Conservation (phyloP, 2,888 invertebrate species). For the Eupithecia pulchellata region DNA sequence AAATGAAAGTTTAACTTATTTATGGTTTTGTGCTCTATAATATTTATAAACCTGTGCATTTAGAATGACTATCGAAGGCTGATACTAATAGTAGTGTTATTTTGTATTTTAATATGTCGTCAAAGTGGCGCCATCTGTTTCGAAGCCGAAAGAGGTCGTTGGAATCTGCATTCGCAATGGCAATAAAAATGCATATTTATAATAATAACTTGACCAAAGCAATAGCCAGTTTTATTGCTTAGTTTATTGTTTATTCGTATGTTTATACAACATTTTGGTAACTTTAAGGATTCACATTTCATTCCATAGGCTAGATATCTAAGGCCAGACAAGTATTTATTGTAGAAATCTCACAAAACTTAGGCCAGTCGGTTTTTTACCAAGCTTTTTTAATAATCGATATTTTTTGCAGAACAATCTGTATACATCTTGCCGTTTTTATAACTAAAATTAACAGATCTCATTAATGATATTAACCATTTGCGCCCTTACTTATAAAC, state of each 20-base stretch:
- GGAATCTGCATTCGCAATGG: not conserved
- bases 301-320: constrained; percentile 27
- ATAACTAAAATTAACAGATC: constrained; percentile 39
- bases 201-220: constrained; percentile 42
- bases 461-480: constrained; percentile 28
- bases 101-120: not conserved
- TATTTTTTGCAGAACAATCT: constrained; percentile 29
- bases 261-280: constrained; percentile 30
- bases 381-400: constrained; percentile 24
- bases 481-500: constrained; percentile 13
- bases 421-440: constrained; percentile 39
- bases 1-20: not conserved
- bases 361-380: constrained; percentile 25
- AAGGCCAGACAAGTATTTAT: constrained; percentile 28
- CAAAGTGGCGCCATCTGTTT: not conserved
- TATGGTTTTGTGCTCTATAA: not conserved
- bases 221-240: constrained; percentile 38
- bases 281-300: constrained; percentile 21
- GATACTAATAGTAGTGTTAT: not conserved
- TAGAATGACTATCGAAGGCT: not conserved
- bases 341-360: constrained; percentile 24
- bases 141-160: not conserved
- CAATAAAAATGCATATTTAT: not conserved
- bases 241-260: constrained; percentile 27
- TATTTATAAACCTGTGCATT: not conserved